Evolutionary conservation across 2,797 vertebrate genomes (phyloP), one percentile per base, ranked within the genome.

Genomic region (Alosa sapidissima): DNA sequence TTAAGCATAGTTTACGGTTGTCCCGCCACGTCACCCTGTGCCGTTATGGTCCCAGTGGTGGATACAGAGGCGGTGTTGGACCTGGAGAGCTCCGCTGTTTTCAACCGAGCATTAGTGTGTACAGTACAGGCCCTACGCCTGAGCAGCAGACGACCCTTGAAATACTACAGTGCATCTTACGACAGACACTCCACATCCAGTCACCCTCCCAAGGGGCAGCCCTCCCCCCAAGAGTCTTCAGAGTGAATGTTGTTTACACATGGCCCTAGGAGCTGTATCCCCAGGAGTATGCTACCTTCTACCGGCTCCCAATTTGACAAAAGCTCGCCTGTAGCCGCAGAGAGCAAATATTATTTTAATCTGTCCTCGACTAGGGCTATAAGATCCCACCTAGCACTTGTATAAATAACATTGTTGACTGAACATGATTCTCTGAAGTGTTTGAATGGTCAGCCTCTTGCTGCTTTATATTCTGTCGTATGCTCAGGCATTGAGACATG

Each of bases 201-300:
- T 47, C 5, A 19, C 72, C 41, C 28, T 72, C 72, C 36, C 41
- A 45, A 13, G 72, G 41, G 72, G 36, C 5, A 19, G 28, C 33
- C 28, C 24, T 24, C 3, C 8, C 62, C 62, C 4, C 28, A 1
- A 33, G 36, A 75, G 68, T 75, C 36, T 75, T 45, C 36, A 41
- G 14, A 19, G 68, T 47, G 36, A 78, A 78, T 47, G 36, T 47
- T 78, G 72, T 78, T 78, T 78, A 78, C 72, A 78, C 16, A 41
- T 36, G 41, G 72, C 21, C 72, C 72, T 78, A 47, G 36, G 72
- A 47, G 72, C 16, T 21, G 16, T 21, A 47, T 8, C 72, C 41
- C 72, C 41, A 7, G 14, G 36, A 19, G 41, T 47, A 45, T 62
- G 6, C 68, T 11, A 78, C 41, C 14, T 19, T 47, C 72, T 19